Evolutionary conservation across 2,797 vertebrate species (phyloP), one percentile per base, ranked within the genome.

Genomic region (Helarctos malayanus): DNA sequence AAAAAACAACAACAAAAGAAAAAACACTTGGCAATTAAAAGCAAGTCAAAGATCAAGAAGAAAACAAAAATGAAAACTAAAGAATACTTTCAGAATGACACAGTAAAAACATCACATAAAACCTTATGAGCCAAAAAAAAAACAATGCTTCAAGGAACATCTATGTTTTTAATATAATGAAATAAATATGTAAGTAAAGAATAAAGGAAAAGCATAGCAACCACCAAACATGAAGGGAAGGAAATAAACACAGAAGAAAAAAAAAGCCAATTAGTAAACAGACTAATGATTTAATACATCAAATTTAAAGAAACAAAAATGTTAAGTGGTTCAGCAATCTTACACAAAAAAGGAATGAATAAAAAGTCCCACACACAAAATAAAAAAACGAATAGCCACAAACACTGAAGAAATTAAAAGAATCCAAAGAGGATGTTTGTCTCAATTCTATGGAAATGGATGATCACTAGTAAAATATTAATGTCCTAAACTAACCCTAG

Each of bases 221-320:
- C 16, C 15, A 56, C 8, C 11, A 59, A 82, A 69, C 80, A 63
- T 23, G 27, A 86, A 93, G 10, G 21, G 35, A 35, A 79, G 49
- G 5, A 16, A 86, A 49, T 27, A 75, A 23, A 78, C 16, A 52
- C 45, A 11, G 29, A 68, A 90, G 45, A 78, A 84, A 54, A 83
- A 83, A 89, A 75, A 69, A 47, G 9, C 63, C 57, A 65, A 11
- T 87, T 14, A 71, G 18, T 56, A 76, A n/a, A 83, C 5, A 87
- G 63, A 75, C 18, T 32, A 69, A 54, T 23, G 35, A 21, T 35
- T 73, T n/a, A 54, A 92, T 23, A 63, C 10, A 73, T 7, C 32
- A 38, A 96, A 92, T 35, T 84, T 49, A 73, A 84, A n/a, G 32
- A 89, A 63, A 79, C 12, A 47, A 25, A 89, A 79, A 35, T 73